phyloP scores from a whole-genome alignment of 2,113 vertebrate species.

The Cepphus grylle region DNA sequence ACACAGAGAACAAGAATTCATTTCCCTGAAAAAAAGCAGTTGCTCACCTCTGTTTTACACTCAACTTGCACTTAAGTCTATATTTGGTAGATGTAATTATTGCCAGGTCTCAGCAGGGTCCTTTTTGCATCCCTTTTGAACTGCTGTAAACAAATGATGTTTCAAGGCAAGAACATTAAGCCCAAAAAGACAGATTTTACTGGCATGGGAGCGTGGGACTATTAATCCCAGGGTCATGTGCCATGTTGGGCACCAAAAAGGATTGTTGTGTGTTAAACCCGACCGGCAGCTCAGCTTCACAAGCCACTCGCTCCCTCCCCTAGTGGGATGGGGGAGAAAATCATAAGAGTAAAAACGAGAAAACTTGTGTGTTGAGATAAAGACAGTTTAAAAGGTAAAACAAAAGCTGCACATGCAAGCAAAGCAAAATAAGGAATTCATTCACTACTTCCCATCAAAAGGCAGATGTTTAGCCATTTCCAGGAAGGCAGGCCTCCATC shows the following conservation, averaged over 20 bases:
- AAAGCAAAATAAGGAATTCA: neutral
- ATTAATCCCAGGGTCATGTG: neutral
- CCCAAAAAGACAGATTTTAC: neutral
- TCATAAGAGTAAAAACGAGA: neutral
- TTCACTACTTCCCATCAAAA: neutral
- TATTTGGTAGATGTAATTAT: neutral
- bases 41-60: neutral
- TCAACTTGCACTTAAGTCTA: neutral
- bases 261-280: neutral
- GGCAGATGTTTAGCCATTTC: neutral
- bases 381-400: neutral
- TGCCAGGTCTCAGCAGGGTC: neutral
- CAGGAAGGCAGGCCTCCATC: neutral
- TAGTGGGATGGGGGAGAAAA: neutral
- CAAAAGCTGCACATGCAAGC: neutral
- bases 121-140: neutral
- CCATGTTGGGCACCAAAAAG: rapidly evolving
- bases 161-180: neutral
- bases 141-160: neutral
- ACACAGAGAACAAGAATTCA: neutral
- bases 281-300: neutral
- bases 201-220: neutral
- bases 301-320: rapidly evolving
- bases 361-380: neutral
- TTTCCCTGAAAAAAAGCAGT: neutral